These are phyloP conservation scores for Plodia interpunctella DNA, from an alignment of 1,140 invertebrate species.

Conservation along the genomic window DNA sequence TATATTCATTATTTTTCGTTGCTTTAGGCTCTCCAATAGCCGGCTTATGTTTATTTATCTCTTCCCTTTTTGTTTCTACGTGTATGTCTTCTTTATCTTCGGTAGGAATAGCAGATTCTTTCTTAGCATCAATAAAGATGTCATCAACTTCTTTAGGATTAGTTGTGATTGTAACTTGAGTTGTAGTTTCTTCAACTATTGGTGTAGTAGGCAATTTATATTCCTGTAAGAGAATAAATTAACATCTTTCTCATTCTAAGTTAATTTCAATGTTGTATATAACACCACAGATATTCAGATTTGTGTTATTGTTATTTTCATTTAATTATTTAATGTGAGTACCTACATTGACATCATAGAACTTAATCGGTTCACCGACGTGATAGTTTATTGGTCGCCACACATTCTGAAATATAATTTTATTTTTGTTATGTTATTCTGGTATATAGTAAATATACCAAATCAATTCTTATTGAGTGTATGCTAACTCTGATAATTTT, in stretches of 20 bases:
- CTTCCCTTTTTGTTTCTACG: background rate
- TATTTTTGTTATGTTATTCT: background rate
- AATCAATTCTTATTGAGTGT: too few relatives aligned
- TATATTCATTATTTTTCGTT: background rate
- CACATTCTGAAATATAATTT: constrained; percentile 7
- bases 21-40: background rate
- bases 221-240: background rate
- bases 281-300: too few relatives aligned
- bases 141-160: background rate
- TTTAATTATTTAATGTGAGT: background rate
- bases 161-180: background rate
- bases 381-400: constrained; percentile 1
- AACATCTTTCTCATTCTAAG: too few relatives aligned
- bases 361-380: background rate
- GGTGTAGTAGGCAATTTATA: background rate
- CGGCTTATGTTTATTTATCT: background rate
- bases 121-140: background rate
- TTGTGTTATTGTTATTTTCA: background rate
- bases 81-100: background rate
- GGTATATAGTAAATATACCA: too few relatives aligned
- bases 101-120: background rate
- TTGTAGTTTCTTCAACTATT: background rate
- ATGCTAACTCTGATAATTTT: too few relatives aligned
- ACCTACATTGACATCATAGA: background rate
- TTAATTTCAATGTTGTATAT: too few relatives aligned